Evolutionary conservation across 2,797 vertebrate species (phyloP).

Genomic region (Pangasius larnaudii): DNA sequence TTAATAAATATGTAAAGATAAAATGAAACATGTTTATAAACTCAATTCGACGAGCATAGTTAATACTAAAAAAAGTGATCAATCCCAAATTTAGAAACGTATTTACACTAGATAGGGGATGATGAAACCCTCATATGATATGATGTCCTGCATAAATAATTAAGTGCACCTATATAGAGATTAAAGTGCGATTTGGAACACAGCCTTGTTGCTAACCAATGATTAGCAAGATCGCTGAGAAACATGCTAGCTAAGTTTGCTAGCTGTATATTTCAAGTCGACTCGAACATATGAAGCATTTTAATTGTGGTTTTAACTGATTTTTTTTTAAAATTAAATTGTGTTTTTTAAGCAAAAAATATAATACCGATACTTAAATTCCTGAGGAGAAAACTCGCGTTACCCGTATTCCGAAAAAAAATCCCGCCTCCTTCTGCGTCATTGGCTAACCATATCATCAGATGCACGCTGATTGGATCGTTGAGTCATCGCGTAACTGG

Average conservation of each 20-base stretch:
- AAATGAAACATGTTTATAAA: not conserved
- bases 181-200: not conserved
- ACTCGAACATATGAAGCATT: not conserved
- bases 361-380: not conserved
- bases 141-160: not conserved
- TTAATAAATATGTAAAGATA: not conserved
- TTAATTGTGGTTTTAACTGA: not conserved
- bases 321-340: not conserved
- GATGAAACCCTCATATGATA: too few relatives aligned
- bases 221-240: not conserved
- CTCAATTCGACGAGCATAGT: not conserved
- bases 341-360: not conserved
- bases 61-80: not conserved
- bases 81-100: not conserved
- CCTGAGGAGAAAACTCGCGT: not conserved
- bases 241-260: not conserved
- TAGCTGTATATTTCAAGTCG: not conserved
- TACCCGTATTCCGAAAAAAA: not conserved
- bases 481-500: rapidly evolving
- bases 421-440: not conserved
- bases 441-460: not conserved
- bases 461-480: not conserved
- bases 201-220: not conserved
- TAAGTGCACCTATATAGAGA: not conserved
- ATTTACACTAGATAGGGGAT: not conserved